Conservation (phyloP, 1,140 invertebrate species). For the Notospermus geniculatus region DNA sequence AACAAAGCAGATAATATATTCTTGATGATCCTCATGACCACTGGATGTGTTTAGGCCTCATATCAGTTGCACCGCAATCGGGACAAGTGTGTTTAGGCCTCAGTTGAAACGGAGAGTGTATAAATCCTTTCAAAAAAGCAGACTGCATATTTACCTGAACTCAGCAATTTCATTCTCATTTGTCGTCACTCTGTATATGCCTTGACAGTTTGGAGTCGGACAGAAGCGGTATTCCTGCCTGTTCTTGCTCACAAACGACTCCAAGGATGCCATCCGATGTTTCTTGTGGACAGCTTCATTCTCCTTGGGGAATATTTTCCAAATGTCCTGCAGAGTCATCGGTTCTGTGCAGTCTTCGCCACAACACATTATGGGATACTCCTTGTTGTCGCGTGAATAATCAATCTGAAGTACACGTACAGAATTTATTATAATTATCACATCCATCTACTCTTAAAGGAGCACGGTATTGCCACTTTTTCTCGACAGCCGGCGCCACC, state of each 20-base stretch:
- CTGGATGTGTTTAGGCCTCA: no score
- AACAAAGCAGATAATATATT: no score
- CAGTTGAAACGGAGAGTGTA: no score
- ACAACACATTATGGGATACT: slow-evolving; percentile 37
- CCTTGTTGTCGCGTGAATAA: slow-evolving; percentile 16
- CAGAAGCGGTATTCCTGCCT: slow-evolving; percentile 32
- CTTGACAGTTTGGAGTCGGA: slow-evolving; percentile 37
- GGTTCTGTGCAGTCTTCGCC: slow-evolving; percentile 30
- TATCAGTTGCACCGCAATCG: no score
- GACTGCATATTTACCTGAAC: no score
- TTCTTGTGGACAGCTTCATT: slow-evolving; percentile 14
- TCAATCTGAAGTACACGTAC: background rate
- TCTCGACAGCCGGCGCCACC: no score
- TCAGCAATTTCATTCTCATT: background rate
- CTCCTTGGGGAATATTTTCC: slow-evolving; percentile 10
- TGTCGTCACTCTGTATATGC: slow-evolving; percentile 31
- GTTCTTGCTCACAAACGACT: slow-evolving; percentile 25
- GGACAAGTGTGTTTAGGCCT: no score
- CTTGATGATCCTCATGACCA: no score
- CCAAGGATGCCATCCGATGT: slow-evolving; percentile 24
- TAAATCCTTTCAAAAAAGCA: no score
- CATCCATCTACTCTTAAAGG: no score
- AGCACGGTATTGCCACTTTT: no score
- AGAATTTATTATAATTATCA: no score
- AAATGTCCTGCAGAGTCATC: slow-evolving; percentile 33